Percentiles rank a stretch among this genome's conserved stretches.
phyloP scores from a whole-genome alignment of 2,113 vertebrate genomes.

The Hippocampus comes region DNA sequence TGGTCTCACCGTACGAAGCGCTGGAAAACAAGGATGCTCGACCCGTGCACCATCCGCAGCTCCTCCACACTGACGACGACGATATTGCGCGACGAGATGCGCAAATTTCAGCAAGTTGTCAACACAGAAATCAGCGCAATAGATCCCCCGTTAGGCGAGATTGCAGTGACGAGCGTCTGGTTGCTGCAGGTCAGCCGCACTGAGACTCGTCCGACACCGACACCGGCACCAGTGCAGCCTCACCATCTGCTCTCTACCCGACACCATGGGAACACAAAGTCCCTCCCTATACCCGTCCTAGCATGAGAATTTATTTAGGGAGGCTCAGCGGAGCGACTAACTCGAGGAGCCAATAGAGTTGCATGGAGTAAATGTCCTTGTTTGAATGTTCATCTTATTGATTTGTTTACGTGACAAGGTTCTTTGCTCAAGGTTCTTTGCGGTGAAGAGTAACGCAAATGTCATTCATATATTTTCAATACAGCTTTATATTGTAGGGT shows the following conservation, averaged over 20 bases:
- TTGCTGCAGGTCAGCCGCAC: conserved; percentile 75
- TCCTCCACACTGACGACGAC: conserved; percentile 9
- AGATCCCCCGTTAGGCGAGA: conserved; percentile 14
- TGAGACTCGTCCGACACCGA: conserved; percentile 46
- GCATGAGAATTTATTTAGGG: conserved; percentile 1
- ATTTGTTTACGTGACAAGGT: neutral
- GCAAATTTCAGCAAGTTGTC: neutral
- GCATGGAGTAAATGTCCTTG: conserved; percentile 8
- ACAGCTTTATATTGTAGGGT: neutral
- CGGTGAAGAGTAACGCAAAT: neutral
- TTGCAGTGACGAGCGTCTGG: conserved; percentile 73
- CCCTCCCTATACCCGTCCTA: conserved; percentile 41
- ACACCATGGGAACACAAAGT: conserved; percentile 42
- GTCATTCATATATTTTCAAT: neutral
- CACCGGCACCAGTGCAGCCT: conserved; percentile 42
- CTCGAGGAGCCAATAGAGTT: conserved; percentile 3
- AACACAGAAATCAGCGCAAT: neutral
- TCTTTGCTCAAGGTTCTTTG: neutral
- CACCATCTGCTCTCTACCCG: conserved; percentile 68
- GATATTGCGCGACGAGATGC: neutral
- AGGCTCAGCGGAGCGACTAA: conserved; percentile 1
- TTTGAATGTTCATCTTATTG: conserved; percentile 9
- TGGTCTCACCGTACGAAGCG: conserved; percentile 53
- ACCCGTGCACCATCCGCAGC: conserved; percentile 45
- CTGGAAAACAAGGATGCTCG: conserved; percentile 18